Evolutionary conservation across 1,140 invertebrate genomes (phyloP).

Genomic region (Hormaphis cornu): DNA sequence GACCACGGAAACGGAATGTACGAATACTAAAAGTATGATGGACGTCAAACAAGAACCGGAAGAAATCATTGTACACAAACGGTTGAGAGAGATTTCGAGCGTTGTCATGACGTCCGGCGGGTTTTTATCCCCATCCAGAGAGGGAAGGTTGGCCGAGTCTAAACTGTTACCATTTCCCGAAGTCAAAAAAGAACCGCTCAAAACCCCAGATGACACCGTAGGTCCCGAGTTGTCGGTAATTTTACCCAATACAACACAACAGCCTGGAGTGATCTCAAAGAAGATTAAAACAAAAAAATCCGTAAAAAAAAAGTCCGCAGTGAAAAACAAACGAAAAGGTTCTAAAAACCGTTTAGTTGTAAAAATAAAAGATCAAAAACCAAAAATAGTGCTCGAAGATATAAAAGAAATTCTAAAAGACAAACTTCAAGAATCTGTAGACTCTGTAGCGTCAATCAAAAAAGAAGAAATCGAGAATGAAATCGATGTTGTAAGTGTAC

Average conservation of each 20-base stretch:
- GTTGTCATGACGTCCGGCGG: constrained; percentile 92
- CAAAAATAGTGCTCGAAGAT: neutral
- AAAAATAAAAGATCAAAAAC: neutral
- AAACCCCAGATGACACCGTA: constrained; percentile 48
- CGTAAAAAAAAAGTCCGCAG: neutral
- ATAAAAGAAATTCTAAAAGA: constrained; percentile 5
- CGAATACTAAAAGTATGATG: neutral
- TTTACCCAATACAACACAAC: neutral
- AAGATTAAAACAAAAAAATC: constrained; percentile 13
- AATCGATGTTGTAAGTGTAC: neutral
- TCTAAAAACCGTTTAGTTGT: neutral
- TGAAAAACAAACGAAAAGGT: neutral
- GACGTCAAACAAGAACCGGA: constrained; percentile 36
- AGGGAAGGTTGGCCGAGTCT: constrained; percentile 82
- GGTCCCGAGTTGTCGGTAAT: constrained; percentile 34
- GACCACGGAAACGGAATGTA: neutral
- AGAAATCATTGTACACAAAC: constrained; percentile 63
- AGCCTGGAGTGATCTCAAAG: neutral
- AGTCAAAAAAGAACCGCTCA: constrained; percentile 49
- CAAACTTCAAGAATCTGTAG: neutral
- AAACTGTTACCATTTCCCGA: constrained; percentile 55
- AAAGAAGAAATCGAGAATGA: neutral
- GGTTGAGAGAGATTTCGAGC: constrained; percentile 81
- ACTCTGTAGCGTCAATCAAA: neutral
- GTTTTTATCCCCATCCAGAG: constrained; percentile 79